Base-by-base conservation (phyloP, 2,888 invertebrate genomes). In the Axea sp. region DNA sequence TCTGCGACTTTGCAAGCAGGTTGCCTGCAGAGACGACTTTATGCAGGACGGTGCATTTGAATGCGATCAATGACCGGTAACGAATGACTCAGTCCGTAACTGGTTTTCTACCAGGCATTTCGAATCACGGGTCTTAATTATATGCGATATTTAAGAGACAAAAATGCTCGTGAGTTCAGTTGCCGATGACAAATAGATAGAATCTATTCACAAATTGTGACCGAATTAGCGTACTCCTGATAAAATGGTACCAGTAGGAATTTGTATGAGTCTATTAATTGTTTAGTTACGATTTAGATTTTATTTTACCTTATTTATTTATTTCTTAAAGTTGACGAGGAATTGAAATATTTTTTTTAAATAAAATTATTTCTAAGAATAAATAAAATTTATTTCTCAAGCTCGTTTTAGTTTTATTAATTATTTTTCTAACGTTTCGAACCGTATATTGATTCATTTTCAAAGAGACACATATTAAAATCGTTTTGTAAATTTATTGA, bases 31-130 rank as follows among this genome's bases (percentile, higher is more conserved):
- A 53, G 53, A 47, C 37, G 37, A 64, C 7, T 12, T 15, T 9
- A 14, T 12, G 14, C 3, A 9, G 8, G 9, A 41, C 26, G 33
- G 15, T n/a, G 22, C 35, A 17, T 55, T 55, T 45, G 45, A 26
- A 47, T 14, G 47, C 55, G 62, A 62, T 62, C 69, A 71, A 53
- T 49, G 62, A 71, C 71, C 71, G 71, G 49, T 71, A 57, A 41
- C 41, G 24, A 68, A 59, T 68, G 68, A 68, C 39, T 68, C 49
- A 64, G 45, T 57, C 64, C 19, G 33, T 64, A 71, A 71, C 71
- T 47, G 71, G 71, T 64, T 71, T 57, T 45, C 51, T 43, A 65
- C 7, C 7, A 35, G 53, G 30, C 19, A 60, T 51, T 59, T 51
- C n/a, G 35, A 35, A 41, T 60, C 43, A 47, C 49, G 30, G 28